Evolutionary conservation across 2,113 vertebrate genomes (phyloP).

Genomic region (Syrrhaptes paradoxus): DNA sequence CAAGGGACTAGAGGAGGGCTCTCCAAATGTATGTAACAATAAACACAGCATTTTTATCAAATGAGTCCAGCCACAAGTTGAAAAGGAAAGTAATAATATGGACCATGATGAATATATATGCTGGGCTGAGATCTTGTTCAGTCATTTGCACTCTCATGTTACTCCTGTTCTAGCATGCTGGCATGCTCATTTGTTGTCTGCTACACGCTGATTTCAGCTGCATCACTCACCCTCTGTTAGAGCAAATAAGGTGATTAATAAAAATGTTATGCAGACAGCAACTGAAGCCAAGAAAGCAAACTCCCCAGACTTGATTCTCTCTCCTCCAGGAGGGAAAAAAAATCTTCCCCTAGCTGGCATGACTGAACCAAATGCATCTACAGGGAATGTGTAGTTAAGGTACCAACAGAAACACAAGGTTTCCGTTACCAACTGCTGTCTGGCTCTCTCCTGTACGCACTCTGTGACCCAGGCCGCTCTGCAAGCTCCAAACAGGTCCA

Average conservation of each 20-base stretch:
- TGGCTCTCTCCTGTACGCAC: background rate
- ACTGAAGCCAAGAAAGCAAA: constrained; percentile 19
- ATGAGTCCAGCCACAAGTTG: background rate
- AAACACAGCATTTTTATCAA: background rate
- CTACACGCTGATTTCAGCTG: background rate
- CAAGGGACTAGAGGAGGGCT: background rate
- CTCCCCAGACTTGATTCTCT: background rate
- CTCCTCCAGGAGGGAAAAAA: background rate
- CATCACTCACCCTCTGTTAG: background rate
- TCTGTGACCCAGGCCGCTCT: background rate
- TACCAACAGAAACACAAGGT: background rate
- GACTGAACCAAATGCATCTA: background rate
- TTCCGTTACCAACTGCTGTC: background rate
- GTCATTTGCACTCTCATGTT: background rate
- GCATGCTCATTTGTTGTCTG: background rate
- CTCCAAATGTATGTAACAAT: background rate
- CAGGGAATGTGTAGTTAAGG: background rate
- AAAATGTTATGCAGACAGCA: constrained; percentile 28
- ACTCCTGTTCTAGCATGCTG: background rate
- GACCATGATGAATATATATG: background rate
- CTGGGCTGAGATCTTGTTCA: background rate
- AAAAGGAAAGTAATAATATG: background rate
- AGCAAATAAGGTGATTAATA: constrained; percentile 27
- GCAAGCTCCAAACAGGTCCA: background rate
- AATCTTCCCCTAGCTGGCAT: background rate